These are phyloP conservation scores for Meleagris gallopavo DNA, from an alignment of 2,113 vertebrate species.

Conservation along the genomic window DNA sequence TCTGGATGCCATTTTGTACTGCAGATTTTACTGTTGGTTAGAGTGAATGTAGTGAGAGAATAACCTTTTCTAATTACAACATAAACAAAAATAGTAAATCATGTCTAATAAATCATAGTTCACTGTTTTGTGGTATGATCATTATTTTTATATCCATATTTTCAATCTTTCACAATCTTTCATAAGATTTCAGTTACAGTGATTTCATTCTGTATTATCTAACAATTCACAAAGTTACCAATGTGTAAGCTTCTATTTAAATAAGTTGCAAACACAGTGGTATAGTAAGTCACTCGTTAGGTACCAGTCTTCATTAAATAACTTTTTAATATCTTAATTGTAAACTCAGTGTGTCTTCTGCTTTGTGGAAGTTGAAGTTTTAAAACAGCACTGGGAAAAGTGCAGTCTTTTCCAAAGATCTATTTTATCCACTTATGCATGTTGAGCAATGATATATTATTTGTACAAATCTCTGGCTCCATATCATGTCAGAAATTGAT, in stretches of 20 bases:
- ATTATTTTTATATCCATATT: background rate
- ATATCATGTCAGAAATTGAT: background rate
- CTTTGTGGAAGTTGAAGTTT: background rate
- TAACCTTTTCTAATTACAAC: background rate
- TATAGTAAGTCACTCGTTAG: background rate
- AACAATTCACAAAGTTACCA: background rate
- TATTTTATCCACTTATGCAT: background rate
- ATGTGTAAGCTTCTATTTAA: background rate
- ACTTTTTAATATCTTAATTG: background rate
- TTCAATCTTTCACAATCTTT: too few species aligned
- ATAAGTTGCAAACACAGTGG: background rate
- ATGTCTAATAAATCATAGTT: background rate
- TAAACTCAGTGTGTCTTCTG: background rate
- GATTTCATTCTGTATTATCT: background rate
- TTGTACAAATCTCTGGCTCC: background rate
- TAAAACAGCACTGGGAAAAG: background rate
- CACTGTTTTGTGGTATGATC: background rate
- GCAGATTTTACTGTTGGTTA: background rate
- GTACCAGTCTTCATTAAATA: background rate
- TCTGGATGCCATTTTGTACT: slow-evolving; percentile 11
- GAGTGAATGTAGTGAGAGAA: background rate
- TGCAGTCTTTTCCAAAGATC: background rate
- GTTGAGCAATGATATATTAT: background rate
- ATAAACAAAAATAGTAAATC: background rate
- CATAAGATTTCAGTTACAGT: background rate